These are phyloP conservation scores for Ophiodon elongatus DNA, from an alignment of 2,113 vertebrate species.

Conservation along the genomic window DNA sequence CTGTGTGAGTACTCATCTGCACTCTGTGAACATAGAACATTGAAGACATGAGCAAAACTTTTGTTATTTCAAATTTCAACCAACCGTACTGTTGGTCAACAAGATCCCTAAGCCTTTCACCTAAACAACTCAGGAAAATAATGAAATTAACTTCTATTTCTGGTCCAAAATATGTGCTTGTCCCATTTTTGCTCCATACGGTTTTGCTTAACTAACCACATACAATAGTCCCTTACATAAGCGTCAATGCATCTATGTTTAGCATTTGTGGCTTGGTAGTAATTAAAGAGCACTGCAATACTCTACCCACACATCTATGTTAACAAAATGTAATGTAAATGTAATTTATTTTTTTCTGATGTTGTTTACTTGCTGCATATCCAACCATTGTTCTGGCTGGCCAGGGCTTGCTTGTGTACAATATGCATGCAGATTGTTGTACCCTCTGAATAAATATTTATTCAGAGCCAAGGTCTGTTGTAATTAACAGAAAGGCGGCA, in stretches of 20 bases:
- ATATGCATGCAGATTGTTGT: conserved; percentile 64
- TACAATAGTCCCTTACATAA: not conserved
- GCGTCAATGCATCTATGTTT: conserved; percentile 4
- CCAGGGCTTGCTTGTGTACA: conserved; percentile 44
- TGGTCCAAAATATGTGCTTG: not conserved
- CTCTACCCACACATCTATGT: conserved; percentile 9
- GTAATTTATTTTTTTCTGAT: conserved; percentile 32
- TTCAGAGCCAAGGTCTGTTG: conserved; percentile 74
- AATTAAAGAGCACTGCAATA: conserved; percentile 36
- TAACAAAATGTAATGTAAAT: conserved; percentile 2
- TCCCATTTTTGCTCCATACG: not conserved
- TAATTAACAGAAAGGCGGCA: conserved; percentile 80
- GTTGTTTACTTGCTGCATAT: conserved; percentile 42
- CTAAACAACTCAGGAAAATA: too few relatives aligned
- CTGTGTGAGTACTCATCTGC: not conserved
- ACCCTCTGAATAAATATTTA: conserved; percentile 79
- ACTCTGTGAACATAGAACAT: conserved; percentile 10
- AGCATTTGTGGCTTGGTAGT: not conserved
- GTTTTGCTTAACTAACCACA: not conserved
- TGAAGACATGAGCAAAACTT: not conserved
- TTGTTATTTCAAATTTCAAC: not conserved
- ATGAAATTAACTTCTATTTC: not conserved
- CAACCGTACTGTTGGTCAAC: not conserved
- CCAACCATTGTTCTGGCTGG: conserved; percentile 47
- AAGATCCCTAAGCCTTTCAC: not conserved